Base-by-base conservation (phyloP, 1,140 invertebrate species). In the Lerema accius region DNA sequence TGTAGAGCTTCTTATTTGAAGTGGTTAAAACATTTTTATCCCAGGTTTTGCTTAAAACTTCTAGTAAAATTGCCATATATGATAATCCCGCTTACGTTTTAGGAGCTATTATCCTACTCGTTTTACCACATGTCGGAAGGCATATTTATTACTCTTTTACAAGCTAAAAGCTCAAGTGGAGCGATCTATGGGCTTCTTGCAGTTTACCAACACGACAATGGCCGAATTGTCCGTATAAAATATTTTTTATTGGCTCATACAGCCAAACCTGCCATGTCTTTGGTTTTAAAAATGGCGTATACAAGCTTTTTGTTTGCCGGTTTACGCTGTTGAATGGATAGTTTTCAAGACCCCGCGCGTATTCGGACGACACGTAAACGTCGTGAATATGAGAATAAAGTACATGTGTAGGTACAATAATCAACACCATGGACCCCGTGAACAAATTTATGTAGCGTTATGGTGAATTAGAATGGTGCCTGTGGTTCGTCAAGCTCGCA, bases 221-320 rank as follows among this genome's bases (percentile, higher is more conserved):
- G 89, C 88, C 88, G 88, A 88, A 89, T 82, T 87, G 82, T 86
- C 82, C 73, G 86, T 83, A 85, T 85, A 85, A 81, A 76, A 89
- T 87, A 90, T 90, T 90, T 90, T 90, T 90, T 90, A 89, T 90
- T 89, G 88, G 88, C 85, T 81, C 86, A 75, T 88, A 87, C 85
- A 86, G 79, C 80, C 78, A 81, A 79, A 88, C 84, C 86, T 90
- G 89, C 90, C 90, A 91, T 91, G 90, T 91, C 90, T 90, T 89
- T 89, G 90, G 90, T 91, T 91, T 91, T 90, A 91, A 91, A 91
- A 91, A 91, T 91, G 90, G 90, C 90, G 90, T 91, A 91, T 91
- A 91, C 89, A 91, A 91, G 89, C 89, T 91, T 91, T 90, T 91
- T 91, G 89, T 91, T 91, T 89, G 89, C 90, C 90, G 89, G 90